A percentile compares a stretch with the other conserved stretches of the same genome.
phyloP scores from a whole-genome alignment of 2,113 vertebrate genomes.

The Brachypodius melanocephalos region DNA sequence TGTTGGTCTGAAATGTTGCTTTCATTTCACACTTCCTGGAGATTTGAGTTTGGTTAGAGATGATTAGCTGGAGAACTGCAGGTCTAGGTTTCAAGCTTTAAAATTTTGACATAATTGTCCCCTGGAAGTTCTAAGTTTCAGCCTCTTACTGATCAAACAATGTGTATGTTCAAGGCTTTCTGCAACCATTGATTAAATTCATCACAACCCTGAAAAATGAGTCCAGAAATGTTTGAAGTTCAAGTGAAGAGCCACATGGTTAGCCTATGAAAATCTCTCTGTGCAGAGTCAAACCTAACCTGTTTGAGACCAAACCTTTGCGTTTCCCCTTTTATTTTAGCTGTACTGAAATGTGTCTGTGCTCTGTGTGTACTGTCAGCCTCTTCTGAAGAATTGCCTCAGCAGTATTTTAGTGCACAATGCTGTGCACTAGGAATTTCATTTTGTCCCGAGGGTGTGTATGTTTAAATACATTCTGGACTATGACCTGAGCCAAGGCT shows the following conservation, averaged over 20 bases:
- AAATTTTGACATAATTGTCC: neutral
- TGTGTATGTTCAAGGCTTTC: neutral
- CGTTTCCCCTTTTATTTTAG: neutral
- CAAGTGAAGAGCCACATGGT: neutral
- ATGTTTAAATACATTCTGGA: neutral
- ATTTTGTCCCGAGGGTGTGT: neutral
- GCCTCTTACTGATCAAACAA: neutral
- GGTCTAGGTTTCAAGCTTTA: neutral
- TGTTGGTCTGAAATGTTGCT: neutral
- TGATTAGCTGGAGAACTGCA: neutral
- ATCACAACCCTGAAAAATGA: neutral
- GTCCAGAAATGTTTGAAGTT: neutral
- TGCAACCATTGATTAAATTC: neutral
- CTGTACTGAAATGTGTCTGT: neutral
- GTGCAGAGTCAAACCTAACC: neutral
- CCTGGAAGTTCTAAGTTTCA: neutral
- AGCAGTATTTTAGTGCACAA: neutral
- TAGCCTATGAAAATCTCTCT: neutral
- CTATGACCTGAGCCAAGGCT: neutral
- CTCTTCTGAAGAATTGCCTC: neutral
- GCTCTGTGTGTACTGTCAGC: neutral
- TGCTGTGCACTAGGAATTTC: neutral
- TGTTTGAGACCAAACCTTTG: neutral
- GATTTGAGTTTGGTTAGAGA: neutral
- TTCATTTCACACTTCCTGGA: neutral